Conservation (phyloP, 2,888 invertebrate genomes). For the Horisme vitalbata region DNA sequence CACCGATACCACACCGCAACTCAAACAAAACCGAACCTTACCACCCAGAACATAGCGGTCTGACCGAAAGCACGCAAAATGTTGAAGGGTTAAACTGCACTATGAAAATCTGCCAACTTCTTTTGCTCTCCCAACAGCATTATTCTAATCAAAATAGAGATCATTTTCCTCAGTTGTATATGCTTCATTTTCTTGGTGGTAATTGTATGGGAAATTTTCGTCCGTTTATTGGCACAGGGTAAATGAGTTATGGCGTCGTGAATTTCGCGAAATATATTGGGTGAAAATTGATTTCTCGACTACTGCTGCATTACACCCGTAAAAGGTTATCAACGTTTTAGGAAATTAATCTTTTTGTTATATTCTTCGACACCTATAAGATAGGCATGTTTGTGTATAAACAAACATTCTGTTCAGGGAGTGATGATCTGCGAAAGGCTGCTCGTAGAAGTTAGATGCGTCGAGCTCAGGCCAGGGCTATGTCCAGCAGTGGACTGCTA, state of each 20-base stretch:
- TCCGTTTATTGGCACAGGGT: slow-evolving; percentile 72
- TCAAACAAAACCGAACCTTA: slow-evolving; percentile 36
- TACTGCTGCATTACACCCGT: slow-evolving; percentile 20
- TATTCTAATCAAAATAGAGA: slow-evolving; percentile 25
- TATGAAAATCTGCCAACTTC: slow-evolving; percentile 45
- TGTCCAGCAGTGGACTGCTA: too few species aligned
- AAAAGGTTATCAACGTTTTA: not conserved
- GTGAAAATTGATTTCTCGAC: slow-evolving; percentile 66
- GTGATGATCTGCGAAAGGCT: too few species aligned
- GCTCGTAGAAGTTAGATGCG: too few species aligned
- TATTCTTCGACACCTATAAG: slow-evolving; percentile 26
- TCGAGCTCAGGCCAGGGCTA: too few species aligned
- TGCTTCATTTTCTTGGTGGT: slow-evolving; percentile 23
- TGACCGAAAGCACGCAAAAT: slow-evolving; percentile 32
- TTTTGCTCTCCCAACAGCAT: slow-evolving; percentile 22
- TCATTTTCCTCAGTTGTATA: slow-evolving; percentile 21
- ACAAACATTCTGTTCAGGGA: too few species aligned
- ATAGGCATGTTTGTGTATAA: too few species aligned
- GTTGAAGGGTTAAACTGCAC: slow-evolving; percentile 53
- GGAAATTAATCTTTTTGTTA: not conserved
- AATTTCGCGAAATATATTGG: slow-evolving; percentile 58
- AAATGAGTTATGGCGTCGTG: slow-evolving; percentile 58
- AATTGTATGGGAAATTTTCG: slow-evolving; percentile 58
- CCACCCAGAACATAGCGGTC: slow-evolving; percentile 25
- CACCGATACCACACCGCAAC: slow-evolving; percentile 4